Percentiles rank a stretch among this genome's conserved stretches.
Evolutionary conservation across 2,888 invertebrate genomes (phyloP).

Genomic region (Calephelis perditalis): DNA sequence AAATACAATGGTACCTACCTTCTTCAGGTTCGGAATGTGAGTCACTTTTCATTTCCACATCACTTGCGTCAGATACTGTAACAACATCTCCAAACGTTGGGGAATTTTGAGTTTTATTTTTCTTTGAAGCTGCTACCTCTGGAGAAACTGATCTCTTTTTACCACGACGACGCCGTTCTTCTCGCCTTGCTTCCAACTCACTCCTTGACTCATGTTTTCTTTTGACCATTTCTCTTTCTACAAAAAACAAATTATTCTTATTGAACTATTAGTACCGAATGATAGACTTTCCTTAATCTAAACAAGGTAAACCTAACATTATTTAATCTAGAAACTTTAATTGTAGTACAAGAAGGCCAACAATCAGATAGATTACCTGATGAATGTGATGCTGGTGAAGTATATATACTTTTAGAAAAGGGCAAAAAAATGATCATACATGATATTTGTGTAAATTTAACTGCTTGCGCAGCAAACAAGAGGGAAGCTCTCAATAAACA

Average conservation of each 20-base stretch:
- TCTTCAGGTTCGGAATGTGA: constrained; percentile 66
- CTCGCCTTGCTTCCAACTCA: constrained; percentile 85
- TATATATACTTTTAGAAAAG: no score
- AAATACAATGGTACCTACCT: constrained; percentile 37
- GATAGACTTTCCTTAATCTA: no score
- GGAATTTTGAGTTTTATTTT: constrained; percentile 51
- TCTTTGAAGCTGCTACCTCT: constrained; percentile 51
- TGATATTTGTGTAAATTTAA: no score
- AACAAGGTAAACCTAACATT: no score
- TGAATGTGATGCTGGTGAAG: no score
- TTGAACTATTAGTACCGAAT: constrained; percentile 15
- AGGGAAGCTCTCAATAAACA: no score
- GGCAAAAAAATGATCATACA: no score
- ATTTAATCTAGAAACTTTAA: no score
- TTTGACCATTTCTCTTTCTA: constrained; percentile 86
- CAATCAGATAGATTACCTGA: no score
- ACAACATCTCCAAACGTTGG: constrained; percentile 64
- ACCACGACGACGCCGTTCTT: constrained; percentile 75
- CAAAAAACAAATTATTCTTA: constrained; percentile 30
- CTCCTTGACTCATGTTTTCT: constrained; percentile 85
- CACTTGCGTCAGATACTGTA: constrained; percentile 69
- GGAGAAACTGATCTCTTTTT: constrained; percentile 62
- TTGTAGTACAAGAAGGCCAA: no score
- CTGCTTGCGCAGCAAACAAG: no score
- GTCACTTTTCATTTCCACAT: constrained; percentile 68